Conservation (phyloP, 2,113 vertebrate genomes). For the Labrus mixtus region DNA sequence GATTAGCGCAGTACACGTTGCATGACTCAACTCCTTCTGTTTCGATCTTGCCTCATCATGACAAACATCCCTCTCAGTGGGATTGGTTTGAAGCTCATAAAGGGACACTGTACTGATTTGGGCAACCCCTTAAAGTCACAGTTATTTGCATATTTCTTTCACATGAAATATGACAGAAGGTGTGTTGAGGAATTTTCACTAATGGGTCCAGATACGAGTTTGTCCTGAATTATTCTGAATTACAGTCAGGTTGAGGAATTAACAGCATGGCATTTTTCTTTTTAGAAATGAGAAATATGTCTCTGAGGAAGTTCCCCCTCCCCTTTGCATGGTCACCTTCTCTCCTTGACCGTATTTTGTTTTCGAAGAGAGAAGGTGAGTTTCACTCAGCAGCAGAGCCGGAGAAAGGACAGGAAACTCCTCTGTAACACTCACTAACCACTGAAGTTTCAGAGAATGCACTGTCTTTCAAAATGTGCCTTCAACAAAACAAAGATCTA, state of each 20-base stretch:
- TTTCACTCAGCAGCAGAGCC: conserved; percentile 19
- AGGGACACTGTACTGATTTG: conserved; percentile 6
- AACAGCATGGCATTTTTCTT: conserved; percentile 10
- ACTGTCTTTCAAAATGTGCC: conserved; percentile 7
- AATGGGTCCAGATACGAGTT: neutral
- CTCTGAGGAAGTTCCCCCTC: conserved; percentile 13
- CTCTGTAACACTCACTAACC: conserved; percentile 22
- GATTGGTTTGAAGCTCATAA: neutral
- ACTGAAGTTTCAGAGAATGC: conserved; percentile 51
- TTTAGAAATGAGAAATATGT: neutral
- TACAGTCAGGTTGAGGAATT: conserved; percentile 26
- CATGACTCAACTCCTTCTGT: conserved; percentile 43
- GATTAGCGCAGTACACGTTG: neutral
- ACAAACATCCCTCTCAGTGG: neutral
- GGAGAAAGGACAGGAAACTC: conserved; percentile 72
- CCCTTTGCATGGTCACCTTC: neutral
- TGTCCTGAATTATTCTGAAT: neutral
- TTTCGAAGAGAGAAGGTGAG: neutral
- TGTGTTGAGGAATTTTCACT: conserved; percentile 4
- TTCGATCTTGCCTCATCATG: conserved; percentile 36
- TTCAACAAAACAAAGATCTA: neutral
- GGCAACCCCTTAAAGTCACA: conserved; percentile 43
- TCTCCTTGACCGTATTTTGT: neutral
- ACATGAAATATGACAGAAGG: conserved; percentile 1
- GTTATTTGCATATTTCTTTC: conserved; percentile 22